phyloP scores from a whole-genome alignment of 2,113 vertebrate species.

The Nibea albiflora region DNA sequence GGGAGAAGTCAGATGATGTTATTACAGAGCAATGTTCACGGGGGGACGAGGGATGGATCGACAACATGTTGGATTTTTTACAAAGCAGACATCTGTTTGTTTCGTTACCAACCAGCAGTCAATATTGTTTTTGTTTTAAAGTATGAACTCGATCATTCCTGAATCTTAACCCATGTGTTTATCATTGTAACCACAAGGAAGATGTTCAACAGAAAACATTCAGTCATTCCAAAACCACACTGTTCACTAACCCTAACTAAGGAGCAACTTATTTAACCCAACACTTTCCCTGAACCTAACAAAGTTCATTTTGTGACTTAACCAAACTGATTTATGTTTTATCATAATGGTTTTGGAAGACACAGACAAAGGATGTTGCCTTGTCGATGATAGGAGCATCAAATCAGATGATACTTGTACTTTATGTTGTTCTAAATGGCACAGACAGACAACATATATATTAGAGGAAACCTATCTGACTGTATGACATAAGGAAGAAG shows the following conservation, averaged over 20 bases:
- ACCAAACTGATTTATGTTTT: background rate
- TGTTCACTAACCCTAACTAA: background rate
- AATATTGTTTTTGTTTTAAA: background rate
- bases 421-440: background rate
- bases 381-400: background rate
- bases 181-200: background rate
- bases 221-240: too few relatives aligned
- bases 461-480: background rate
- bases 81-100: background rate
- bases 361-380: background rate
- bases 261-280: background rate
- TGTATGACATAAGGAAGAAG: background rate
- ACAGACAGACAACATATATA: background rate
- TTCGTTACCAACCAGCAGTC: background rate
- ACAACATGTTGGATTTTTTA: background rate
- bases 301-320: background rate
- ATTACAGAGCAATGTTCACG: background rate
- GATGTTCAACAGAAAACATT: background rate
- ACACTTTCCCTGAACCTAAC: background rate
- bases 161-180: background rate
- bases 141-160: background rate
- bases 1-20: background rate
- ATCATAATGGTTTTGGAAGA: background rate
- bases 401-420: background rate
- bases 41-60: background rate